Conservation (phyloP, 1,140 invertebrate species). For the Schmidtea mediterranea region DNA sequence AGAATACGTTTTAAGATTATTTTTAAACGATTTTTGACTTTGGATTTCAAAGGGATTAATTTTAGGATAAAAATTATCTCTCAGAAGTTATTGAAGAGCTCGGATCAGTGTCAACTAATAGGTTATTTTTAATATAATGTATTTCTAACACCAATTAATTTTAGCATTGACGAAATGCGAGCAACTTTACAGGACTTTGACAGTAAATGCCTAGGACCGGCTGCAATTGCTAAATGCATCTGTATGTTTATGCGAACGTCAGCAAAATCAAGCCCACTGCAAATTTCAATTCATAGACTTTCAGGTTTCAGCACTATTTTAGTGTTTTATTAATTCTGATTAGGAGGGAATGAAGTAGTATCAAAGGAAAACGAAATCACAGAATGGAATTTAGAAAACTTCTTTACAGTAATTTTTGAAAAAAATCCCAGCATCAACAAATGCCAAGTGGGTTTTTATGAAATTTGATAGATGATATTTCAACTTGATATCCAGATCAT, state of each 20-base stretch:
- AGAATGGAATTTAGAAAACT: no score
- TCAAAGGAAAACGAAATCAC: no score
- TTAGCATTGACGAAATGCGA: conserved; percentile 56
- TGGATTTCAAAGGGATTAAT: no score
- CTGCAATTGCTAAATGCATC: conserved; percentile 50
- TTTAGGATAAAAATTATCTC: neutral
- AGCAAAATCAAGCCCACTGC: conserved; percentile 14
- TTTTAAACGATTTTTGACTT: no score
- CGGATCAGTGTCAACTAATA: neutral
- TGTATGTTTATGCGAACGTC: conserved; percentile 58
- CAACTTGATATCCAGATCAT: conserved; percentile 60
- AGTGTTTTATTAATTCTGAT: no score
- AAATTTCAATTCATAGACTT: no score
- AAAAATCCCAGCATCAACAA: no score
- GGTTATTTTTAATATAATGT: neutral
- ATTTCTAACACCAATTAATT: conserved; percentile 5
- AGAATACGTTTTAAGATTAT: no score
- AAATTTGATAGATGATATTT: no score
- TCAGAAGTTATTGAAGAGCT: conserved; percentile 1
- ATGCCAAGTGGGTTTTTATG: no score
- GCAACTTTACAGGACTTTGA: conserved; percentile 44
- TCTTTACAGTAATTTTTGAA: no score
- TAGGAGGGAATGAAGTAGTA: no score
- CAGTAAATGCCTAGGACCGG: conserved; percentile 42
- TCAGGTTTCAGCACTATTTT: conserved; percentile 29